Evolutionary conservation across 2,797 vertebrate genomes (phyloP).

Genomic region (Borostomias antarcticus): DNA sequence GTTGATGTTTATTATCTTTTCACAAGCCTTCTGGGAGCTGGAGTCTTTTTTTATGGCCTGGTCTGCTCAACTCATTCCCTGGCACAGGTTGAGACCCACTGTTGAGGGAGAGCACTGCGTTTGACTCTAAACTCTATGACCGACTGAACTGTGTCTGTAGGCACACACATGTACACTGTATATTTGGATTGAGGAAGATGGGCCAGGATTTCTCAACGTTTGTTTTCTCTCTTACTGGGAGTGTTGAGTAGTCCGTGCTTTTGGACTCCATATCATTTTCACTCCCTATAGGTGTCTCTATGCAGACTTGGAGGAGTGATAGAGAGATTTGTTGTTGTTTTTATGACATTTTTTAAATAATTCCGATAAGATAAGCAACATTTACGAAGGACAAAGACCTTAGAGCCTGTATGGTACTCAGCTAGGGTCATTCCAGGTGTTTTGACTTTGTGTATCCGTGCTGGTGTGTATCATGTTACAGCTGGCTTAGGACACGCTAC

Average conservation of each 20-base stretch:
- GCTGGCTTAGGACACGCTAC: neutral
- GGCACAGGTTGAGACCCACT: neutral
- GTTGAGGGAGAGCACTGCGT: constrained; percentile 3
- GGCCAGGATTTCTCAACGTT: no score
- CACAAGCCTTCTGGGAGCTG: constrained; percentile 7
- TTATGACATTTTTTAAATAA: no score
- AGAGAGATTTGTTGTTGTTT: no score
- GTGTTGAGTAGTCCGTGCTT: no score
- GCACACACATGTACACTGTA: no score
- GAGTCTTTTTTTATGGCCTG: constrained; percentile 15
- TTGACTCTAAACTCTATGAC: neutral
- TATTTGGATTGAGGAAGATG: no score
- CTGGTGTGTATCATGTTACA: neutral
- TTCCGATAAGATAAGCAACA: no score
- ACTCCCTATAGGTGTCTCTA: no score
- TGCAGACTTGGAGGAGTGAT: no score
- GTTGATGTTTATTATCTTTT: constrained; percentile 20
- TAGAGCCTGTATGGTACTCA: neutral
- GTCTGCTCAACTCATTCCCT: constrained; percentile 16
- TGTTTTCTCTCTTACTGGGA: no score
- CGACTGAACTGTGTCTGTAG: neutral
- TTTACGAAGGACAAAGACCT: neutral
- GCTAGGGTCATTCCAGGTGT: neutral
- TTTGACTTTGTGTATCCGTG: neutral
- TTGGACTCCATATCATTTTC: no score